Base-by-base conservation (phyloP, 2,888 invertebrate genomes). In the Melieria crassipennis region DNA sequence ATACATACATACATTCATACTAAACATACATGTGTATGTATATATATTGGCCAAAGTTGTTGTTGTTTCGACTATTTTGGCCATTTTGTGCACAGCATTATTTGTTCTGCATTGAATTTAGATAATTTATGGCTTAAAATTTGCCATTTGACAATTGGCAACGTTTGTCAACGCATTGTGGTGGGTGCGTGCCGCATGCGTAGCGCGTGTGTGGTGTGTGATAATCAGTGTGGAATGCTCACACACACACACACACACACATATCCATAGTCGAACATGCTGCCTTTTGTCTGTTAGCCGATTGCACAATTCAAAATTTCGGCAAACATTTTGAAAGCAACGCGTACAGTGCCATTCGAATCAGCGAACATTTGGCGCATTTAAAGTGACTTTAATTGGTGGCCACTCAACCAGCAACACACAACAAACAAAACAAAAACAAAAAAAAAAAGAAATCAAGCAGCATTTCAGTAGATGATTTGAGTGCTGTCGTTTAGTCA, bases 141-240 rank as follows among this genome's bases (percentile, higher is more conserved):
- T 74, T 74, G 74, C 67, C 72, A 72, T 74, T 74, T 74, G 74
- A 72, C 74, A 72, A 74, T 72, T 69, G 70, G 67, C 46, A 72
- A 70, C 74, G 70, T 74, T 74, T 70, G 66, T 74, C 74, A 74
- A 61, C 16, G n/a, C 30, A 69, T 69, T 62, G 56, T 62, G 57
- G 46, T 66, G 48, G 48, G n/a, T 50, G 48, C 43, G 30, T 48
- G 42, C 48, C 11, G 47, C 11, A 47, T 46, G 13, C 11, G 43
- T 48, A 42, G n/a, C 11, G 13, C 30, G 30, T 30, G 30, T 30
- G 30, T 30, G 30, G 30, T 30, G 2, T 2, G 30, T 30, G 30
- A 30, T 30, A 30, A 30, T 30, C 30, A 30, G 30, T 65, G 55
- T 10, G 11, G 65, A 10, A 55, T 46, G 10, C 57, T 42, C 11